Evolutionary conservation across 2,797 vertebrate species (phyloP).

Genomic region (Selene dorsalis): DNA sequence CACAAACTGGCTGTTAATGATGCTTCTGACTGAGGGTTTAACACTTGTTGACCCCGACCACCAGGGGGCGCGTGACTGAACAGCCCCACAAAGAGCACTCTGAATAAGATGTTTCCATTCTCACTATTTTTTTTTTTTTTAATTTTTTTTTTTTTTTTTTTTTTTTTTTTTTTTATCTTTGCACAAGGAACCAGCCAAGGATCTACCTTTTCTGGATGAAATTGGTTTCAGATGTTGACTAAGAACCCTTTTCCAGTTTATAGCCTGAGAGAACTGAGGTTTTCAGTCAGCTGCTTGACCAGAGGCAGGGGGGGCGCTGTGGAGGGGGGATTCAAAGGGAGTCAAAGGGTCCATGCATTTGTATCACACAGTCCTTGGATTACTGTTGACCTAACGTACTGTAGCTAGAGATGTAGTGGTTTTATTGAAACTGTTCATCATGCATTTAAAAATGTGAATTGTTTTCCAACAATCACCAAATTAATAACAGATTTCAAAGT

Average conservation of each 20-base stretch:
- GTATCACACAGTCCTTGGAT: slow-evolving; percentile 4
- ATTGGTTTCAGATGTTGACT: slow-evolving; percentile 8
- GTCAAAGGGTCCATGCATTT: not conserved
- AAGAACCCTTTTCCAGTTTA: slow-evolving; percentile 21
- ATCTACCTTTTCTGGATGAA: slow-evolving; percentile 9
- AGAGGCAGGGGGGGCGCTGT: slow-evolving; percentile 48
- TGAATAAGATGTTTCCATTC: slow-evolving; percentile 71
- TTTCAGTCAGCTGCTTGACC: slow-evolving; percentile 24
- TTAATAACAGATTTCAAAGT: slow-evolving; percentile 3
- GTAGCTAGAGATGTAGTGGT: not conserved
- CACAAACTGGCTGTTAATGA: slow-evolving; percentile 74
- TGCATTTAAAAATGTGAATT: not conserved
- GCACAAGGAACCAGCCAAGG: slow-evolving; percentile 26
- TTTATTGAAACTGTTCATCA: not conserved
- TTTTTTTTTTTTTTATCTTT: not conserved
- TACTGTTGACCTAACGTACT: not conserved
- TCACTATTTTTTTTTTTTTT: slow-evolving; percentile 60
- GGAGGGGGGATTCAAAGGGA: not conserved
- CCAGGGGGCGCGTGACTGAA: slow-evolving; percentile 69
- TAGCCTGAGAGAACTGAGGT: not conserved
- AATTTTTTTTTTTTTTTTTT: slow-evolving; percentile 76
- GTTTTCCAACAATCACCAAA: not conserved
- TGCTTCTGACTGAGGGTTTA: slow-evolving; percentile 66
- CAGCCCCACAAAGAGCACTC: slow-evolving; percentile 69
- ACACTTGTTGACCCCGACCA: slow-evolving; percentile 43